A percentile compares a stretch with the other conserved stretches of the same genome.
Evolutionary conservation across 2,888 invertebrate species (phyloP).

Genomic region (Drosophila siamana): DNA sequence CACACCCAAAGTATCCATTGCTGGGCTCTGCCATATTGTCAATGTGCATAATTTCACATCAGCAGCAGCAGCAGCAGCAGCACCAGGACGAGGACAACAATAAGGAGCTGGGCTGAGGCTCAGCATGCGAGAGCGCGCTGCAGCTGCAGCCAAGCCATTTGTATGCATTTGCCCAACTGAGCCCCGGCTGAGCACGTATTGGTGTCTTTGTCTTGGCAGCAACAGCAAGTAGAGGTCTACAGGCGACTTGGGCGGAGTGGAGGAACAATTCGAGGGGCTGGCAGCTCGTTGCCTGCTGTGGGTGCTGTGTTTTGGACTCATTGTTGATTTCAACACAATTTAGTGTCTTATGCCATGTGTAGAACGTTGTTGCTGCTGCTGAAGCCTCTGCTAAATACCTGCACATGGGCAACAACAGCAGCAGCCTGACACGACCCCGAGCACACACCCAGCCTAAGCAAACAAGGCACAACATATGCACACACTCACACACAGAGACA

Average conservation of each 20-base stretch:
- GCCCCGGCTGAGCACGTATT: conserved; percentile 58
- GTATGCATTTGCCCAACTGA: conserved; percentile 74
- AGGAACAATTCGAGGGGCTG: not conserved
- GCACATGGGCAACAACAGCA: conserved; percentile 39
- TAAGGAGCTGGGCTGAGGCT: conserved; percentile 5
- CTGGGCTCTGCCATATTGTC: conserved; percentile 62
- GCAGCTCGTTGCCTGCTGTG: conserved; percentile 21
- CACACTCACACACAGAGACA: conserved; percentile 17
- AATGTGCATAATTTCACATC: conserved; percentile 77
- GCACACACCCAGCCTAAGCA: conserved; percentile 39
- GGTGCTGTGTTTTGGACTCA: conserved; percentile 71
- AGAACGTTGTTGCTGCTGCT: conserved; percentile 31
- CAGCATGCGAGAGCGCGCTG: conserved; percentile 21
- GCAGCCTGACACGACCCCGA: conserved; percentile 41
- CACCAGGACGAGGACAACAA: not conserved
- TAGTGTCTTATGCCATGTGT: conserved; percentile 73
- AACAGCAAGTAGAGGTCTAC: conserved; percentile 6
- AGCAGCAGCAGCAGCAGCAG: conserved; percentile 8
- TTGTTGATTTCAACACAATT: conserved; percentile 82
- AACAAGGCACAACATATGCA: conserved; percentile 54
- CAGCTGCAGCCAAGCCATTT: conserved; percentile 57
- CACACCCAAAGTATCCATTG: conserved; percentile 65
- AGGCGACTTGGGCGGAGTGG: not conserved
- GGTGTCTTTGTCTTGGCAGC: conserved; percentile 49
- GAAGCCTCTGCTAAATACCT: conserved; percentile 74